Percentiles rank a stretch among this genome's conserved stretches.
These are phyloP conservation scores for Linyphia triangularis DNA, from an alignment of 2,888 invertebrate species.

Conservation along the genomic window DNA sequence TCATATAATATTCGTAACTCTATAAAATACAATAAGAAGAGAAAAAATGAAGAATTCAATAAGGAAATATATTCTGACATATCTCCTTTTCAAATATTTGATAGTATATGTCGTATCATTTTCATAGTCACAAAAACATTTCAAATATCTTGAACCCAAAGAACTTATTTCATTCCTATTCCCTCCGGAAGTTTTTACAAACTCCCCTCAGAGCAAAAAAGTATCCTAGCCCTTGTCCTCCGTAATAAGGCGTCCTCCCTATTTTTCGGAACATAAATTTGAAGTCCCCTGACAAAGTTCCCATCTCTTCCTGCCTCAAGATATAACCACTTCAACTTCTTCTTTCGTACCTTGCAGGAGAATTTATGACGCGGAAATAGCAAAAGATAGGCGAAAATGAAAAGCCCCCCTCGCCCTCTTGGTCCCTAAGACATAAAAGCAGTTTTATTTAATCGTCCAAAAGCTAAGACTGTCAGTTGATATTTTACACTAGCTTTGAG, in stretches of 20 bases:
- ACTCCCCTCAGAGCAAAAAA: neutral
- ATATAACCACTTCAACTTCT: constrained; percentile 62
- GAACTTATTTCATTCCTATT: neutral
- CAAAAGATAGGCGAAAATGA: constrained; percentile 66
- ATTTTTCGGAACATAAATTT: constrained; percentile 70
- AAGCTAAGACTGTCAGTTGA: constrained; percentile 29
- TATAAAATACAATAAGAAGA: too few relatives aligned
- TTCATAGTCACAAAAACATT: neutral
- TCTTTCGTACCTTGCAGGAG: constrained; percentile 15
- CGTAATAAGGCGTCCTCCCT: constrained; percentile 48
- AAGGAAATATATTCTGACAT: too few relatives aligned
- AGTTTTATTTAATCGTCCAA: constrained; percentile 51
- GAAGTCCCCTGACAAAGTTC: constrained; percentile 53
- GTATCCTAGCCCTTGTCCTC: neutral
- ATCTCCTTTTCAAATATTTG: too few relatives aligned
- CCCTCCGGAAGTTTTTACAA: neutral
- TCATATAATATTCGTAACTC: too few relatives aligned
- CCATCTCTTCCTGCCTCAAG: constrained; percentile 26
- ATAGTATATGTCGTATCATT: too few relatives aligned
- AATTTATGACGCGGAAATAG: constrained; percentile 68
- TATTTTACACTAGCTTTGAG: neutral
- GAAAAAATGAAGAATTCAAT: too few relatives aligned
- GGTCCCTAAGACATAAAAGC: constrained; percentile 25
- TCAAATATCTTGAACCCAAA: neutral
- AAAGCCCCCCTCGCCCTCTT: neutral